Conservation (phyloP, 2,888 invertebrate genomes). For the Timandra comae region DNA sequence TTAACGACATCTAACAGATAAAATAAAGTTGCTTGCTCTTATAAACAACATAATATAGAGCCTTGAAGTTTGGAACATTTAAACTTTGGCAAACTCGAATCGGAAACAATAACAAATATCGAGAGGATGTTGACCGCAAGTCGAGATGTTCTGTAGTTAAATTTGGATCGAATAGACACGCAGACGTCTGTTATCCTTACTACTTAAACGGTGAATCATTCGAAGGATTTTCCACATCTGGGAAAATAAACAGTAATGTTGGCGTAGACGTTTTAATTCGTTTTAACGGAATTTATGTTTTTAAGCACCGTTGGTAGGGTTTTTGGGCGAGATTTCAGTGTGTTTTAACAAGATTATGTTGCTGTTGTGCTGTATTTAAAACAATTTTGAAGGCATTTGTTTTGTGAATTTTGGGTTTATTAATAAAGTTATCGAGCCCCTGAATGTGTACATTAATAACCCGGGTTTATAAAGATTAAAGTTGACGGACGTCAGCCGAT, state of each 20-base stretch:
- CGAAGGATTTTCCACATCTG: constrained; percentile 14
- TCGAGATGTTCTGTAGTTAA: neutral
- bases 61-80: too few species aligned
- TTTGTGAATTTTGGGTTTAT: too few species aligned
- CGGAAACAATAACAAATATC: constrained; percentile 6
- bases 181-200: constrained; percentile 15
- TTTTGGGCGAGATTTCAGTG: too few species aligned
- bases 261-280: neutral
- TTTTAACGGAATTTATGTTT: too few species aligned
- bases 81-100: neutral
- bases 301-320: too few species aligned
- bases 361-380: too few species aligned
- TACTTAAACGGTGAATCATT: constrained; percentile 17
- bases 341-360: too few species aligned
- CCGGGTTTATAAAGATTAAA: constrained; percentile 11
- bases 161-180: too few species aligned
- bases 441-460: neutral
- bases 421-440: too few species aligned
- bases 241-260: neutral
- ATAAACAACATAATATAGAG: neutral
- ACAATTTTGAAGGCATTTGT: too few species aligned
- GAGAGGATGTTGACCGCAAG: constrained; percentile 18
- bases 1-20: too few species aligned
- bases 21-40: too few species aligned
- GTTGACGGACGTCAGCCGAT: constrained; percentile 29